These are phyloP conservation scores for Lasioglossum marginatum DNA, from an alignment of 2,888 invertebrate species.

Conservation along the genomic window DNA sequence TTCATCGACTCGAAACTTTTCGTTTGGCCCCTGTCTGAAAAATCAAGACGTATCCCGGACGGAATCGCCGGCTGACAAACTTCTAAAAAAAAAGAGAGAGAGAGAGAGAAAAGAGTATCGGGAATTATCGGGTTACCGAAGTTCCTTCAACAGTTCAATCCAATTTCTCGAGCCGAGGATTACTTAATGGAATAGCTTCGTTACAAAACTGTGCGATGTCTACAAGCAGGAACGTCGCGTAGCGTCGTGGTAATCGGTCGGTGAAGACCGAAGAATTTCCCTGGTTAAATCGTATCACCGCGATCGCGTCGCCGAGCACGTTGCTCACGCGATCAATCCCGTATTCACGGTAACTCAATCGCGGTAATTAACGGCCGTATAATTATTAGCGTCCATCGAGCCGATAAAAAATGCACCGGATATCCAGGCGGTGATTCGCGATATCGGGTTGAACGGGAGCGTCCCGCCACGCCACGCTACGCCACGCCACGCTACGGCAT, in stretches of 20 bases:
- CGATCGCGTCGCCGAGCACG: neutral
- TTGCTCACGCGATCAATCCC: constrained; percentile 10
- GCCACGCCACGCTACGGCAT: neutral
- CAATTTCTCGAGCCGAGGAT: constrained; percentile 6
- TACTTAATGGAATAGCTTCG: constrained; percentile 4
- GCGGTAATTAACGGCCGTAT: constrained; percentile 14
- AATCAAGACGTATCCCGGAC: neutral
- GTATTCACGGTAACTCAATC: constrained; percentile 6
- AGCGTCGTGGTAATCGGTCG: neutral
- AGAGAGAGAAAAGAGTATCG: neutral
- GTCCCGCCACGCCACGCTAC: neutral
- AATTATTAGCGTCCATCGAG: constrained; percentile 13
- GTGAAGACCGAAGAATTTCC: neutral
- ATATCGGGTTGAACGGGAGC: neutral
- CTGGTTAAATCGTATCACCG: constrained; percentile 3
- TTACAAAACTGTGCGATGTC: constrained; percentile 3
- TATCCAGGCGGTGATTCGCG: constrained; percentile 36
- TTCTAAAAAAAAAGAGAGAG: neutral
- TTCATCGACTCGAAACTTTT: neutral
- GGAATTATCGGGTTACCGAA: constrained; percentile 3
- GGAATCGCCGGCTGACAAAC: neutral
- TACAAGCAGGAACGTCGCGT: neutral
- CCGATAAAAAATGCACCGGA: constrained; percentile 11
- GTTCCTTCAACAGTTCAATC: neutral
- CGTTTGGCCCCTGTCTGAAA: neutral